These are phyloP conservation scores for Crocidura indochinensis DNA, from an alignment of 2,797 vertebrate species.

Conservation along the genomic window DNA sequence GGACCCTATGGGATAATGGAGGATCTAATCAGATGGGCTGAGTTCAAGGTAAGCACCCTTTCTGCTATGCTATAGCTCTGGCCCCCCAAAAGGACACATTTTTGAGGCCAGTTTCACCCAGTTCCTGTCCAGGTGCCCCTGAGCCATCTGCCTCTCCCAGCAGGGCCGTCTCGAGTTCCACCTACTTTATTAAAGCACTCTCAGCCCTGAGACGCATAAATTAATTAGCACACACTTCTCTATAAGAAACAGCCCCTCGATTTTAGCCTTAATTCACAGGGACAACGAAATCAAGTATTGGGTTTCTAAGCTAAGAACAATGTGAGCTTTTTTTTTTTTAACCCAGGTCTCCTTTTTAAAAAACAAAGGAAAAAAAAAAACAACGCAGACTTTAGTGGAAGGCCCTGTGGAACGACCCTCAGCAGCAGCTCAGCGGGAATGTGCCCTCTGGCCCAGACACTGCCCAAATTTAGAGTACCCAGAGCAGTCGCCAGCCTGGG, in stretches of 20 bases:
- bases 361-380: not conserved
- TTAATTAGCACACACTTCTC: conserved; percentile 78
- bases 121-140: not conserved
- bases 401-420: not conserved
- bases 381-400: conserved; percentile 65
- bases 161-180: conserved; percentile 74
- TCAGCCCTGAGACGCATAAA: conserved; percentile 70
- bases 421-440: not conserved
- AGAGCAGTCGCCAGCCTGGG: conserved; percentile 14
- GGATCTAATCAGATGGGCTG: too few relatives aligned
- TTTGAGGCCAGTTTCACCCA: conserved; percentile 19
- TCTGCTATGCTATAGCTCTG: too few relatives aligned
- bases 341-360: conserved; percentile 10
- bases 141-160: not conserved
- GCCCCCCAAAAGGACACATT: too few relatives aligned
- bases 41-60: too few relatives aligned
- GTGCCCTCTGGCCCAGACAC: conserved; percentile 33
- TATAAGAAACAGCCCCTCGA: conserved; percentile 68
- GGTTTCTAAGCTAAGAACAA: conserved; percentile 77
- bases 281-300: conserved; percentile 72
- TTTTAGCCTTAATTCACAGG: conserved; percentile 77
- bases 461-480: conserved; percentile 40
- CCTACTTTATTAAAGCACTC: conserved; percentile 75
- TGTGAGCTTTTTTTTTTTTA: conserved; percentile 58
- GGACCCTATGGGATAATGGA: too few relatives aligned